Evolutionary conservation across 1,140 invertebrate species (phyloP).

Genomic region (Seison nebaliae): DNA sequence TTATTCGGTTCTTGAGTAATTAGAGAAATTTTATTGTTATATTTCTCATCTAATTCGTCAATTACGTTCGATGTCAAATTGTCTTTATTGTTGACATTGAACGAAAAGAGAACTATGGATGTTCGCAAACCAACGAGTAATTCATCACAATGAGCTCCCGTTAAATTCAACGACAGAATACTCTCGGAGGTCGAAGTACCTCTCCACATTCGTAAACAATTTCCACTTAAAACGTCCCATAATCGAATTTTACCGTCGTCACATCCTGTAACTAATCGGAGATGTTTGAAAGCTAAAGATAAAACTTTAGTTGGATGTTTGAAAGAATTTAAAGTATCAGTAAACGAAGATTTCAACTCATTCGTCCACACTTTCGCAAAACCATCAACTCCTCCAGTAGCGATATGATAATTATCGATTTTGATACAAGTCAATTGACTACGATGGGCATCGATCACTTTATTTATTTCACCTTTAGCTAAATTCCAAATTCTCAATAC

Average conservation of each 20-base stretch:
- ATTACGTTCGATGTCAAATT: no score
- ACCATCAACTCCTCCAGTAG: conserved; percentile 23
- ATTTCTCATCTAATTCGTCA: no score
- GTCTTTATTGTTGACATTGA: no score
- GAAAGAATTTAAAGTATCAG: no score
- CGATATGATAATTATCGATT: conserved; percentile 27
- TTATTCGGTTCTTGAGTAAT: no score
- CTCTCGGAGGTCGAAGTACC: conserved; percentile 28
- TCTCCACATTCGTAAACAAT: conserved; percentile 26
- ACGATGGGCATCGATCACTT: conserved; percentile 24
- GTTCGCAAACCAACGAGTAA: no score
- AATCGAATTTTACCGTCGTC: conserved; percentile 26
- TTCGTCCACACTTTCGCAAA: conserved; percentile 25
- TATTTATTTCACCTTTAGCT: conserved; percentile 20
- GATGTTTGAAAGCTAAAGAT: conserved; percentile 24
- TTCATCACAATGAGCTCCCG: no score
- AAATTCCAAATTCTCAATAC: conserved; percentile 27
- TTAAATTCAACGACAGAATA: conserved; percentile 17
- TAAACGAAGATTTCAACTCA: no score
- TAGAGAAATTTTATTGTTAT: no score
- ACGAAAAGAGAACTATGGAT: no score
- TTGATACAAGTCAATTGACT: conserved; percentile 21
- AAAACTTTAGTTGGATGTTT: conserved; percentile 25
- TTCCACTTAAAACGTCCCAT: conserved; percentile 26
- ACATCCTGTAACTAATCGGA: conserved; percentile 26